Base-by-base conservation (phyloP, 2,888 invertebrate species). In the Thymelicus sylvestris region DNA sequence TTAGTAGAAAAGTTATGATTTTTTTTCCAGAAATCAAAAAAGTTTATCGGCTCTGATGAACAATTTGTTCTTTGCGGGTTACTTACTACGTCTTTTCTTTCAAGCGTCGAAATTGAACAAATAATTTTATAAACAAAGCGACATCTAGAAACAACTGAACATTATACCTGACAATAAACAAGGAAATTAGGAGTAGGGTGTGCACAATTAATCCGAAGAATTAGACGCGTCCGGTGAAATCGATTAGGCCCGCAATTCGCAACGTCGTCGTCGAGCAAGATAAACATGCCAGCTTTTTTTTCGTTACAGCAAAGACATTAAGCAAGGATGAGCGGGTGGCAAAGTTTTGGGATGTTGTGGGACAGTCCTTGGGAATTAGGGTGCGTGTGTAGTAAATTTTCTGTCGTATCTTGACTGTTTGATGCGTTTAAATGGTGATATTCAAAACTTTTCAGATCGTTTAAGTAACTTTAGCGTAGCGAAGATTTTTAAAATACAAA, bases 241-340 rank as follows among this genome's bases (percentile, higher is more conserved):
- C 93, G 93, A 93, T 93, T 93, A 92, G 87, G 85, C 80, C 52
- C 75, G 82, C 89, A 86, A 91, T 90, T 91, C 91, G 88, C 90
- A 84, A 84, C 78, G 81, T 80, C 84, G 83, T 83, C 88, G 50
- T 84, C 86, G 81, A 83, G 86, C 87, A 93, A 93, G 93, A 93
- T 93, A 93, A 93, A 93, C 93, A 93, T 91, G 90, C 90, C 91
- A 86, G 86, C 80, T 82, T 91, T 93, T 92, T 86, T 92, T 89
- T 88, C 86, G 85, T 84, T 86, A 86, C 89, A 84, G 85, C 88
- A 85, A 92, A 93, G 93, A 93, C 93, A 93, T 93, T 93, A 93
- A 91, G 88, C 93, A 92, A 91, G 93, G 93, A 92, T 90, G 86
- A 81, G 82, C 79, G 80, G 79, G 84, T 90, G 87, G 84, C 75